Base-by-base conservation (phyloP, 2,888 invertebrate genomes). In the Eupithecia vulgata region DNA sequence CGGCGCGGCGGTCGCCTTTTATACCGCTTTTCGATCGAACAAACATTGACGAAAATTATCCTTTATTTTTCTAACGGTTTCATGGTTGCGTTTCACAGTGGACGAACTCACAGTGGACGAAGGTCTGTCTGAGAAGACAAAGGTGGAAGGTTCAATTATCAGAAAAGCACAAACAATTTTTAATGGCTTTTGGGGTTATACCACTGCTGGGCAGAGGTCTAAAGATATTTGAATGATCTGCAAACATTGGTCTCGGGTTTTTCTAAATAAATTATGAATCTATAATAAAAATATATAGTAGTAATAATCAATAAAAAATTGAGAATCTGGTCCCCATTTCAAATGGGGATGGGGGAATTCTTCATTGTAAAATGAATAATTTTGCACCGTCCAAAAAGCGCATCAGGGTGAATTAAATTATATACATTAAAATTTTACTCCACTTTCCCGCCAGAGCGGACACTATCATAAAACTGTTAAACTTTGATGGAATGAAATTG, bases 401-500 rank as follows among this genome's bases (percentile, higher is more conserved):
- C 25, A 57, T 25, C 12, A 52, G 57, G 4, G 25, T 25, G 13
- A 25, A 57, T 57, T 13, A 57, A 21, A 25, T 13, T 12, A 25
- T 25, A 5, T 25, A 25, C 57, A 57, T 25, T 25, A 25, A 57
- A 25, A 57, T 57, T 25, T 25, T 12, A 12, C 7, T 37, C 15
- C 2, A 21, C 5, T n/a, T 12, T 21, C 64, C 15, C 65, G 13
- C n/a, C 37, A 40, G 65, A 65, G 6, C 21, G 7, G 25, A 40
- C 40, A 42, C 37, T n/a, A 65, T 65, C 45, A 69, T 45, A 34
- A 34, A 69, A 45, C 61, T 69, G 34, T 40, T 57, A 57, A 68
- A 70, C 42, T 71, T 71, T 67, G 52, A 65, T 65, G 61, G 48
- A 71, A 71, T 45, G 45, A 35, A 71, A 67, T 71, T 71, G 45